Evolutionary conservation across 2,888 invertebrate species (phyloP).

Genomic region (Rhagium mordax): DNA sequence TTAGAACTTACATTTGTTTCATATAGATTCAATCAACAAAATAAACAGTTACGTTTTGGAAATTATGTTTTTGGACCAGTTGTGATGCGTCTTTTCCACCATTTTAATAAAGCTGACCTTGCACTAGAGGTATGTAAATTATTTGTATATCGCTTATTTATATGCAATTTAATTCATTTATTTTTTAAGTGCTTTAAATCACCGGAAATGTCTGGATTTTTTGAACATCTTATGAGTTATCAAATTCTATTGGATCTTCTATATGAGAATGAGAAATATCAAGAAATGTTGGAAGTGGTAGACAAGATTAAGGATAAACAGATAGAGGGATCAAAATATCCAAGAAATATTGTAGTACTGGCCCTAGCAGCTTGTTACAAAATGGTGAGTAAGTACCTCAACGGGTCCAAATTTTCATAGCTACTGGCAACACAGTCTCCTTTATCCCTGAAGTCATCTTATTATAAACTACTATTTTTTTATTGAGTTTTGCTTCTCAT

Average conservation of each 20-base stretch:
- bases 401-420: too few relatives aligned
- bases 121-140: slow-evolving; percentile 70
- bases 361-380: slow-evolving; percentile 82
- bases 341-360: slow-evolving; percentile 79
- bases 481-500: too few relatives aligned
- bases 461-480: too few relatives aligned
- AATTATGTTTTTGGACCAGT: slow-evolving; percentile 87
- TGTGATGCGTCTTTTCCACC: slow-evolving; percentile 84
- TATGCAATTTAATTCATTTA: neutral
- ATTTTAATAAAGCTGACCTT: slow-evolving; percentile 78
- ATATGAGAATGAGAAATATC: slow-evolving; percentile 78
- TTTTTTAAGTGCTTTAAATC: slow-evolving; percentile 75
- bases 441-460: too few relatives aligned
- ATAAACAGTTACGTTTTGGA: slow-evolving; percentile 82
- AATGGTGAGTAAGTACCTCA: slow-evolving; percentile 73
- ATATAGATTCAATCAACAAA: slow-evolving; percentile 79
- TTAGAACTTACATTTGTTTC: too few relatives aligned
- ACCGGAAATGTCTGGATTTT: slow-evolving; percentile 76
- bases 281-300: slow-evolving; percentile 78
- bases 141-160: slow-evolving; percentile 56
- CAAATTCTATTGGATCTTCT: slow-evolving; percentile 82
- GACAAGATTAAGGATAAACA: slow-evolving; percentile 76
- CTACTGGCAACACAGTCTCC: too few relatives aligned
- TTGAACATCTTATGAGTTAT: slow-evolving; percentile 80
- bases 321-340: slow-evolving; percentile 77